Base-by-base conservation (phyloP, 2,113 vertebrate species). In the Lynx canadensis region DNA sequence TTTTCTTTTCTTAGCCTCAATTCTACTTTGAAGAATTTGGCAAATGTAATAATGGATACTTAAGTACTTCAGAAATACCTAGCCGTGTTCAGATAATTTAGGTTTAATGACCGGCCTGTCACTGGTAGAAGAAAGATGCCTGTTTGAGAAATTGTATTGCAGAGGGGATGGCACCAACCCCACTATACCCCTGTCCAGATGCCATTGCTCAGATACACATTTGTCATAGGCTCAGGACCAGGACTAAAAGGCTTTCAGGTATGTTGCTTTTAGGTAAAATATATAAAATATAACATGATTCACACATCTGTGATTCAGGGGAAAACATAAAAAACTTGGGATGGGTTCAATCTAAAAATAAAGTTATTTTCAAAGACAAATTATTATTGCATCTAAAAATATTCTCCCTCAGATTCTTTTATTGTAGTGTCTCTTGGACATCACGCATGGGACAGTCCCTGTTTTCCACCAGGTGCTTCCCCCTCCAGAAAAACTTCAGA, bases 11-110 rank as follows among this genome's bases (percentile, higher is more conserved):
- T 94, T 96, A 74, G 71, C 48, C 81, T 94, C 89, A 86, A 33
- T 91, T 85, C 38, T 89, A 41, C 86, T 73, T 69, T 96, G 52
- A 94, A 93, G 68, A 93, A 93, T 45, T 63, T 89, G 55, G 55
- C 60, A 94, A 82, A 94, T 69, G 52, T 82, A 91, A 57, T 97
- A 98, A 95, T 94, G 86, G 81, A 38, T 88, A 97, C 91, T 95
- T 96, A 97, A 97, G 82, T 91, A 89, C 73, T 94, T 95, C 33
- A 83, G 31, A 96, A 95, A 93, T 80, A 60, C 27, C 66, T 84
- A 95, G 57, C 18, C 33, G 4, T 86, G 81, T 92, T 94, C 86
- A 55, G 82, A 84, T 93, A 93, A 98, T 96, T 83, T 93, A 92
- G 23, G 13, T 45, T 90, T 96, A 95, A 97, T 90, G 80, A 65